Base-by-base conservation (phyloP, 2,888 invertebrate species). In the Caenorhabditis imperialis region DNA sequence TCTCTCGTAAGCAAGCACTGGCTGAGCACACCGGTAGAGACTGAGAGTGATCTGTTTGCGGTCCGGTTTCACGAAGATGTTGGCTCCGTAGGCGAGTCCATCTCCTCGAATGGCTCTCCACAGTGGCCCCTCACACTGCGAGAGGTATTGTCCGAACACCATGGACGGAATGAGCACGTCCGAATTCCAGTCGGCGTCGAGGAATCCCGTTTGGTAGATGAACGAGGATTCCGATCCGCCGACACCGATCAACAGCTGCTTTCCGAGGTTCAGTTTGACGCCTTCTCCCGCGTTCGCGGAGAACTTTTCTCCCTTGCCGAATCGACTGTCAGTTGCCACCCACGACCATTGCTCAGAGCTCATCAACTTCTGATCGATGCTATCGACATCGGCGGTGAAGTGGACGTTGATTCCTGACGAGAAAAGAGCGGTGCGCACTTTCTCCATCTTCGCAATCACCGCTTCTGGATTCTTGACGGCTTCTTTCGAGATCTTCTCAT, bases 71-170 rank as follows among this genome's bases (percentile, higher is more conserved):
- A 75, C 88, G 88, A 82, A 91, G 91, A 88, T 78, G 63, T 82
- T 88, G 90, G 93, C 94, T 57, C 92, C 91, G 89, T 96, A 96
- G 0, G 95, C 92, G 57, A 94, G 91, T 0, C 95, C 95, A 85
- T 92, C 92, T 38, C 95, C 95, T 81, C 96, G 91, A 78, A 96
- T 93, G 88, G 93, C 92, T 55, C 92, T 73, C 86, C 86, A 87
- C 4, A 87, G 69, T 22, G 85, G 85, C 3, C 87, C 93, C 91
- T 95, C 94, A 0, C 93, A 90, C 89, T 94, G 94, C 7, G 92
- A 93, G 83, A 95, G 92, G 90, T 95, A 96, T 89, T 94, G 93
- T 78, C 94, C 90, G 78, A 93, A 93, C 30, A 95, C 92, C 82
- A 92, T 89, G 27, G 95, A 90, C 53, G 93, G 92, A 10, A 94